Percentiles rank a stretch among this genome's conserved stretches.
Conservation (phyloP, 2,797 vertebrate species). For the Acanthiza pusilla region DNA sequence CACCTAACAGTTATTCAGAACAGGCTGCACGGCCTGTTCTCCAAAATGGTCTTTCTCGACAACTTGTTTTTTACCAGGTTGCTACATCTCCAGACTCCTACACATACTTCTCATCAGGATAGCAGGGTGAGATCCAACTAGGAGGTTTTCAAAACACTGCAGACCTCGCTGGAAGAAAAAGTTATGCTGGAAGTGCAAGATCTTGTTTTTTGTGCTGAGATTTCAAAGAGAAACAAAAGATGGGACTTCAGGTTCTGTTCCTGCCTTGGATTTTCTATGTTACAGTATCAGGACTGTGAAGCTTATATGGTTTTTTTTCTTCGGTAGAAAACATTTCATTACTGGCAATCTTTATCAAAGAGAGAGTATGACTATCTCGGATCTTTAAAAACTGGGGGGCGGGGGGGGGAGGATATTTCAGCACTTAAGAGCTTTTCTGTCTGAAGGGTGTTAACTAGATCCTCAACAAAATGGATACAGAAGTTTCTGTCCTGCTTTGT, state of each 20-base stretch:
- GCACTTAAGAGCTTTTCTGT: background rate
- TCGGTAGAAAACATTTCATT: background rate
- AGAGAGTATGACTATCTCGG: background rate
- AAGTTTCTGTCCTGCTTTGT: background rate
- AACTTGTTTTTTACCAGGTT: background rate
- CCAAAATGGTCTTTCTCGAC: background rate
- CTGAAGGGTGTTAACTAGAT: background rate
- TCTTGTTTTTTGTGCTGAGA: background rate
- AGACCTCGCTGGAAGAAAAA: background rate
- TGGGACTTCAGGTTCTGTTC: background rate
- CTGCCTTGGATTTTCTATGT: background rate
- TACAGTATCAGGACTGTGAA: background rate
- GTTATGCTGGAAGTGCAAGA: background rate
- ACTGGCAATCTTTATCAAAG: background rate
- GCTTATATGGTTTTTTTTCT: background rate
- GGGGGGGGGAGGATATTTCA: background rate
- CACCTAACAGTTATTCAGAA: background rate
- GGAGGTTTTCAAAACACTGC: background rate
- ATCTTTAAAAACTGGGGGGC: background rate
- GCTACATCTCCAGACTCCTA: background rate
- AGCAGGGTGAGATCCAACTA: background rate
- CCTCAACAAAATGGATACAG: background rate
- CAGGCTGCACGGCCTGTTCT: background rate
- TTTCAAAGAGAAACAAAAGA: background rate
- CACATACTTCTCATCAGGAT: background rate